These are phyloP conservation scores for Phengaris alcon DNA, from an alignment of 2,888 invertebrate species.

Conservation along the genomic window DNA sequence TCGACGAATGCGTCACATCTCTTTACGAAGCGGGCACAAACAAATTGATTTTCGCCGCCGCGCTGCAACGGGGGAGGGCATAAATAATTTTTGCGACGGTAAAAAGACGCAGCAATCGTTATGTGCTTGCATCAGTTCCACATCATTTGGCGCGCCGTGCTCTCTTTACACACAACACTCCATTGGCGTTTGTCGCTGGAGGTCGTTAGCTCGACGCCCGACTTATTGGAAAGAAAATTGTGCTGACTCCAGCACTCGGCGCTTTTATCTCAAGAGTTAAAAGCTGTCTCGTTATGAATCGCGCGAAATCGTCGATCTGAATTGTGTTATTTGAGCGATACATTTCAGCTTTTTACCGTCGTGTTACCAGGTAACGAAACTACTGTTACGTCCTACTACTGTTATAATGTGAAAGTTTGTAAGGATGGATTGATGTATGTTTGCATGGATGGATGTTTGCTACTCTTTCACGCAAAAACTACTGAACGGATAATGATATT, in stretches of 20 bases:
- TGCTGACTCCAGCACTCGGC: conserved; percentile 48
- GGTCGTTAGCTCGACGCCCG: conserved; percentile 53
- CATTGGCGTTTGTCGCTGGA: conserved; percentile 48
- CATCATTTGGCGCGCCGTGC: conserved; percentile 53
- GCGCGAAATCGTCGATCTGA: neutral
- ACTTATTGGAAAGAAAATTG: conserved; percentile 62
- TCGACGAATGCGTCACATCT: neutral
- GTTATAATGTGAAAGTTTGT: too few relatives aligned
- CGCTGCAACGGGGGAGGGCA: conserved; percentile 40
- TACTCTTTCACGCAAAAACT: too few relatives aligned
- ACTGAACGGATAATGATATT: neutral
- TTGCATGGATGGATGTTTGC: too few relatives aligned
- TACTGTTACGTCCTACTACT: neutral
- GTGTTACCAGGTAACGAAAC: neutral
- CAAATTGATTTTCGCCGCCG: conserved; percentile 25
- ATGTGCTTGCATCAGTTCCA: conserved; percentile 61
- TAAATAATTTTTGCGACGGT: conserved; percentile 52
- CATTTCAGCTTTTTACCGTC: conserved; percentile 28
- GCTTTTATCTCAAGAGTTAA: conserved; percentile 45
- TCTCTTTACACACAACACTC: conserved; percentile 57
- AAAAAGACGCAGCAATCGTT: conserved; percentile 60
- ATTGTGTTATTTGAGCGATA: conserved; percentile 30
- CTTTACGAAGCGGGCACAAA: conserved; percentile 27
- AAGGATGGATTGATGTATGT: too few relatives aligned
- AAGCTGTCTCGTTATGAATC: conserved; percentile 36